These are phyloP conservation scores for Gonocerus acuteangulatus DNA, from an alignment of 2,888 invertebrate species.

Conservation along the genomic window DNA sequence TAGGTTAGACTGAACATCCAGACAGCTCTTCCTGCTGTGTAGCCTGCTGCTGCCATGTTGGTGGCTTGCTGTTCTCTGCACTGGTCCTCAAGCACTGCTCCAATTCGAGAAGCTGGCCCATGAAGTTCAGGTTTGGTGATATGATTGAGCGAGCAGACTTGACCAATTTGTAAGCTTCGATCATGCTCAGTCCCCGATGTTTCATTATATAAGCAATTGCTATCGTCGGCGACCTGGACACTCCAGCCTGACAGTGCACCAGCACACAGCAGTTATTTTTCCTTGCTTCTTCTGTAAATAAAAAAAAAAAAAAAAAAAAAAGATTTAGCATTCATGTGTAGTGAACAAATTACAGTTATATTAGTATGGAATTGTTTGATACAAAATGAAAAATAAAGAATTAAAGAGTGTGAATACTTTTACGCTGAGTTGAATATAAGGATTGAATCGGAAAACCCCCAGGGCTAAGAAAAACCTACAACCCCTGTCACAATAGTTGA, in stretches of 20 bases:
- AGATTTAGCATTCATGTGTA: slow-evolving; percentile 8
- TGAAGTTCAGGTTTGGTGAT: slow-evolving; percentile 90
- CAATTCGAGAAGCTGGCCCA: slow-evolving; percentile 79
- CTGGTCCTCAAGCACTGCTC: slow-evolving; percentile 58
- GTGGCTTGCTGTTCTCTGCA: slow-evolving; percentile 39
- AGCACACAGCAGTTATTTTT: slow-evolving; percentile 65
- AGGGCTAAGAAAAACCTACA: too few species aligned
- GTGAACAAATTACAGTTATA: too few species aligned
- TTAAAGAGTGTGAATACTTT: too few species aligned
- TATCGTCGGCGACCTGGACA: slow-evolving; percentile 87
- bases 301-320: slow-evolving; percentile 5
- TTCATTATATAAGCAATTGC: slow-evolving; percentile 93
- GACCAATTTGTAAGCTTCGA: slow-evolving; percentile 81
- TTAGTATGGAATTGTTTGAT: too few species aligned
- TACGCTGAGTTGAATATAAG: too few species aligned
- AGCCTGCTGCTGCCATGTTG: slow-evolving; percentile 48
- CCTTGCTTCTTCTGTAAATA: slow-evolving; percentile 60
- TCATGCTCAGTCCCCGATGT: slow-evolving; percentile 69
- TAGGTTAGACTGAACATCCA: slow-evolving; percentile 50
- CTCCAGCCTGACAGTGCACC: slow-evolving; percentile 92
- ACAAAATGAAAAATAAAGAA: too few species aligned
- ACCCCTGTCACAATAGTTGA: too few species aligned
- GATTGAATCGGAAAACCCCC: too few species aligned
- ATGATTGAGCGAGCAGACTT: slow-evolving; percentile 80
- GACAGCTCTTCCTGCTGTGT: slow-evolving; percentile 49